These are phyloP conservation scores for Coracopsis vasa DNA, from an alignment of 2,113 vertebrate genomes.

Conservation along the genomic window DNA sequence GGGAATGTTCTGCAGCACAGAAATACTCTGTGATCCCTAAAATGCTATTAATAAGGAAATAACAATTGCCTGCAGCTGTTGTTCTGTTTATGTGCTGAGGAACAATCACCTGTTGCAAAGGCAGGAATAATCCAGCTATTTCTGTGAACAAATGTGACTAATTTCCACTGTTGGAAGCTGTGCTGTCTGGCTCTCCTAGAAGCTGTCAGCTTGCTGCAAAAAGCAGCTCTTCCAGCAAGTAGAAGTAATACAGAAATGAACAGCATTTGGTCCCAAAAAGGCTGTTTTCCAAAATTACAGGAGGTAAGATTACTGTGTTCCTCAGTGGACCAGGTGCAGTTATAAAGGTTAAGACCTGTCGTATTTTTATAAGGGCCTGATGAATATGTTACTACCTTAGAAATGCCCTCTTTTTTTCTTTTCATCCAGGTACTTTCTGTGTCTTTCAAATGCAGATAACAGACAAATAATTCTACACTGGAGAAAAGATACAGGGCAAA, in stretches of 20 bases:
- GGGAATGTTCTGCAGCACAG: background rate
- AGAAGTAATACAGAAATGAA: background rate
- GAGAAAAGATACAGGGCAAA: background rate
- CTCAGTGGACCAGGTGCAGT: background rate
- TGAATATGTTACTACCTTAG: background rate
- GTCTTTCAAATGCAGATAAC: background rate
- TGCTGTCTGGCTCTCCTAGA: background rate
- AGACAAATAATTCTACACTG: background rate
- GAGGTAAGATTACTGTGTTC: background rate
- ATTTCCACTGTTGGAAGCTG: background rate
- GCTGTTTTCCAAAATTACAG: background rate
- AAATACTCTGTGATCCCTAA: conserved; percentile 5
- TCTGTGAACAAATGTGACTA: background rate
- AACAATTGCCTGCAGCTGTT: background rate
- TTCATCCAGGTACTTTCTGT: background rate
- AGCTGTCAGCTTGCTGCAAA: background rate
- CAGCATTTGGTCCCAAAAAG: background rate
- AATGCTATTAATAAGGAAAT: conserved; percentile 45
- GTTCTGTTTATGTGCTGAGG: background rate
- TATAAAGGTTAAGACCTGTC: background rate
- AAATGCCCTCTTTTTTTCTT: background rate
- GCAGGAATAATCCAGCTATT: background rate
- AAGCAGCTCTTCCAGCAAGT: background rate
- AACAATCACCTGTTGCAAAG: conserved; percentile 4
- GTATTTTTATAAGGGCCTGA: background rate